These are phyloP conservation scores for Sinopyrophorus schimmeli DNA, from an alignment of 2,888 invertebrate genomes.

Conservation along the genomic window DNA sequence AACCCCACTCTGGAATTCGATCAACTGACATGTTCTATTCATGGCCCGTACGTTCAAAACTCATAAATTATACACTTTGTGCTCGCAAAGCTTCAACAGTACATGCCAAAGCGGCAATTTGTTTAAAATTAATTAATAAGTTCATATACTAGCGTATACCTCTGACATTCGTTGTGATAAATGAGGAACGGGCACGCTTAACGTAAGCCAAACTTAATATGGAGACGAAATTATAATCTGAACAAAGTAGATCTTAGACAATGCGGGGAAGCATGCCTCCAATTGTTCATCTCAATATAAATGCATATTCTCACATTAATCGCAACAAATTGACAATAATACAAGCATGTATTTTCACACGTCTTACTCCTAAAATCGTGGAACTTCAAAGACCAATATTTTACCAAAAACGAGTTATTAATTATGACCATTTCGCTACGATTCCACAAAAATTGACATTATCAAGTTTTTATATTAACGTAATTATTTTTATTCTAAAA, in stretches of 20 bases:
- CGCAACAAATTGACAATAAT: no score
- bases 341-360: no score
- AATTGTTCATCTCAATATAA: no score
- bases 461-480: no score
- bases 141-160: slow-evolving; percentile 42
- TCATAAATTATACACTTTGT: slow-evolving; percentile 47
- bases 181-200: slow-evolving; percentile 43
- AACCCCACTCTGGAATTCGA: slow-evolving; percentile 39
- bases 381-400: no score
- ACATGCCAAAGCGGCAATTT: slow-evolving; percentile 47
- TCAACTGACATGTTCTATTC: slow-evolving; percentile 40
- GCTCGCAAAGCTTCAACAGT: slow-evolving; percentile 41
- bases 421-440: no score
- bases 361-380: no score
- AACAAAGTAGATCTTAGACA: slow-evolving; percentile 14
- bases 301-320: no score
- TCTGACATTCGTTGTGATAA: slow-evolving; percentile 46
- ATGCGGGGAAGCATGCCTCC: no score
- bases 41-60: slow-evolving; percentile 39
- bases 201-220: slow-evolving; percentile 43
- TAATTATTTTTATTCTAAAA: no score
- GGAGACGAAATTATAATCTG: slow-evolving; percentile 41
- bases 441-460: no score
- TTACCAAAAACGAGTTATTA: no score
- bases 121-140: slow-evolving; percentile 51